Conservation (phyloP, 2,113 vertebrate species). For the Callocephalon fimbriatum region DNA sequence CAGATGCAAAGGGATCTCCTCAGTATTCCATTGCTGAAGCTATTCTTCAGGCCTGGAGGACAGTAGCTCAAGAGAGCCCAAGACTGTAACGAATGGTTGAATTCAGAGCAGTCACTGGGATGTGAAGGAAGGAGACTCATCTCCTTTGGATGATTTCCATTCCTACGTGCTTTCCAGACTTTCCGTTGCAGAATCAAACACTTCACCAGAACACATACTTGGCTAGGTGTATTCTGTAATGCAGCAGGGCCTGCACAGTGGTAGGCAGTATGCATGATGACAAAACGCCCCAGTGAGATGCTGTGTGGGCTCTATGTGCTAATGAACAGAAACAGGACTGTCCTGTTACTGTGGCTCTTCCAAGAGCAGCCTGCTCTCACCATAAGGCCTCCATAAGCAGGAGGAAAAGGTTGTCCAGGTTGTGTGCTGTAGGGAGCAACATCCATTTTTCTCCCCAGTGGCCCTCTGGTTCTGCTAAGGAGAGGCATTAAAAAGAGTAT, state of each 20-base stretch:
- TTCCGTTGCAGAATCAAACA: accelerated
- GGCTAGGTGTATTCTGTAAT: accelerated
- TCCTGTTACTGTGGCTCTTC: not conserved
- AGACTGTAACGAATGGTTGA: not conserved
- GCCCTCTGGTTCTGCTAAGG: not conserved
- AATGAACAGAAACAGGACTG: not conserved
- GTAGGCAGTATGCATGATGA: accelerated
- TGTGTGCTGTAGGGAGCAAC: accelerated
- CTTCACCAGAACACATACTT: not conserved
- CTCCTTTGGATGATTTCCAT: not conserved
- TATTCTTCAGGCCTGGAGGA: not conserved
- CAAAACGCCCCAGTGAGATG: not conserved
- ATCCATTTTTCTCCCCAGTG: accelerated
- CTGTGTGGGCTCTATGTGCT: not conserved
- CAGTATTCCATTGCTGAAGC: not conserved
- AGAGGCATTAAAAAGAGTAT: not conserved
- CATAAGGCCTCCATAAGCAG: not conserved
- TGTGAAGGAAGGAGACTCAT: not conserved
- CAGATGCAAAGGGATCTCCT: not conserved
- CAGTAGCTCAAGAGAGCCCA: not conserved
- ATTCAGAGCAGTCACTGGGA: not conserved
- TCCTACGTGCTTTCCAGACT: not conserved
- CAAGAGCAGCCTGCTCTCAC: not conserved
- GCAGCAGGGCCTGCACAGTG: accelerated
- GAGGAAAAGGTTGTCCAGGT: not conserved